Base-by-base conservation (phyloP, 2,888 invertebrate species). In the Machimus rusticus region DNA sequence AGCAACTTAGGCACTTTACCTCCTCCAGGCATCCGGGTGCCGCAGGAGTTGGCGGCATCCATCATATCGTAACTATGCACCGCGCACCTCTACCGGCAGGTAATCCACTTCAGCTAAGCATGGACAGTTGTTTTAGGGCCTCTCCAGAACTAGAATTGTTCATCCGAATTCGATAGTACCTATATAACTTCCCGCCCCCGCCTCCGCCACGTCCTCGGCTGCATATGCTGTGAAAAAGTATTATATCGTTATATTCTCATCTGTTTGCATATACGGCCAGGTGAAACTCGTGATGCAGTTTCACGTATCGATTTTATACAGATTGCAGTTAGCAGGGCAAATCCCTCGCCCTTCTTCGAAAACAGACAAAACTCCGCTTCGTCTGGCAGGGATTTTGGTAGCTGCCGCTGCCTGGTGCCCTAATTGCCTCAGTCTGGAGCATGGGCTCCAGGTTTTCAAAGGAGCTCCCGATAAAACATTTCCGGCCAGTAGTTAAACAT, bases 401-500 rank as follows among this genome's bases (percentile, higher is more conserved):
- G 34, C 19, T 78, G 43, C 77, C 43, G 5, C 2, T 76, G n/a
- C n/a, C n/a, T n/a, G 34, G 0, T 43, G 43, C 43, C 43, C 78
- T 43, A 78, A 78, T 78, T 78, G 78, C 78, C 12, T 39, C 78
- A 78, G 78, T 39, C 78, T 78, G n/a, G 78, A 78, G 43, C 28
- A 28, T 28, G 39, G 39, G 19, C 2, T 43, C 43, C 43, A 43
- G 37, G 78, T 78, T 14, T 78, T 39, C 78, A 78, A 78, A 78
- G 37, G 34, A 76, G 39, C 23, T 6, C 43, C 43, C 43, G 78
- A 78, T 78, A 78, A 43, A 78, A 28, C 39, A 78, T 78, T 78
- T 78, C 78, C 78, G 78, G 78, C 78, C 78, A 78, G 78, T 78
- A 78, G 78, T 43, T 78, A 78, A 39, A 78, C 39, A 78, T 43